Base-by-base conservation (phyloP, 37 sponge, comb jelly and placozoan species). In the Halichondria panicea region DNA sequence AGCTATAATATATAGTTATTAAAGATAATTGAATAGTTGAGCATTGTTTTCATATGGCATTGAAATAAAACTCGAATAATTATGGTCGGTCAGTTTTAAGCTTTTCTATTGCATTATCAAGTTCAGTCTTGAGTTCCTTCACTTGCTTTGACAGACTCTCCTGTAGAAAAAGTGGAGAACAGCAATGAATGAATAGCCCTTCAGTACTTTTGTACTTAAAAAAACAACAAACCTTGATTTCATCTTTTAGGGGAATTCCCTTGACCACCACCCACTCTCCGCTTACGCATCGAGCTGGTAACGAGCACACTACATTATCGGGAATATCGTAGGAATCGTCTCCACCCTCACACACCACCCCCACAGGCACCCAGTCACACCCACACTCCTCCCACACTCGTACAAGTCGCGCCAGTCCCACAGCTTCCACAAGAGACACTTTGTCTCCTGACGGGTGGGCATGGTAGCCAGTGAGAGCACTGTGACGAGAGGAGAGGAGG, bases 301-400 rank as follows among this genome's bases (percentile, higher is more conserved):
- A 8, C 24, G 73, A 82, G 33, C 70, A 54, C 2, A 45, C 84
- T 58, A 82, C 50, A 0, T 57, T 60, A 32, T 55, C 40, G 5
- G 79, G 84, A 1, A 88, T 28, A 0, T 43, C 63, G 24, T 67
- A 65, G 7, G 27, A 25, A 1, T 22, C 18, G 9, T 40, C 3
- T 19, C 54, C 55, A 41, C 73, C 75, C 25, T 55, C 68, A 31
- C 64, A 41, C 27, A 70, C 63, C 71, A 79, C 64, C 30, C 84
- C 80, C 75, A 86, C 75, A 24, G 83, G 64, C 1, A 34, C 13
- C 72, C 83, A 86, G 3, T 79, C 79, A 85, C 38, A 4, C 33
- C 64, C 4, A 5, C 3, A 63, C 37, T 63, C 50, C 39, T 30
- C 35, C 85, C 85, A 80, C n/a, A 32, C 15, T 35, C 74, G 38